Conservation (phyloP, 2,113 vertebrate species). For the Amphiprion percula region DNA sequence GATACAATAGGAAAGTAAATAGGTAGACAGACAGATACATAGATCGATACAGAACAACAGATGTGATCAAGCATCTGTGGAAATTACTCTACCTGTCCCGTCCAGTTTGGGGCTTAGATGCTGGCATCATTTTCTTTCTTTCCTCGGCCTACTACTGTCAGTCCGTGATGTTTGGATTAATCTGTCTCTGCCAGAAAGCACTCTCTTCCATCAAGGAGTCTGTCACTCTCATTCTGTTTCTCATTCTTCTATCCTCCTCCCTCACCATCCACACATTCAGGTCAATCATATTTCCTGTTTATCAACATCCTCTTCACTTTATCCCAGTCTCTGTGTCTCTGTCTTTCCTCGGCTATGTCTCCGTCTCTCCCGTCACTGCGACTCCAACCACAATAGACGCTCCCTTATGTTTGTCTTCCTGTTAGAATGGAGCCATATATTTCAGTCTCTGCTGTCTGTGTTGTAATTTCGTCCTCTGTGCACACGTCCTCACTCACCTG, state of each 20-base stretch:
- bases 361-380: conserved; percentile 27
- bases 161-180: conserved; percentile 52
- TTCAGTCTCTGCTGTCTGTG: conserved; percentile 45
- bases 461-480: conserved; percentile 31
- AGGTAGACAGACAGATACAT: neutral
- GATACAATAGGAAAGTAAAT: no score
- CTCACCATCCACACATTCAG: conserved; percentile 54
- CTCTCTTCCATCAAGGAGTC: conserved; percentile 63
- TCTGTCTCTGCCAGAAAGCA: conserved; percentile 52
- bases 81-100: conserved; percentile 25
- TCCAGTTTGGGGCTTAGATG: conserved; percentile 25
- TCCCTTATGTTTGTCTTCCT: conserved; percentile 58
- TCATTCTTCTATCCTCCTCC: conserved; percentile 22
- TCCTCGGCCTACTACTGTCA: conserved; percentile 35
- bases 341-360: conserved; percentile 11
- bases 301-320: conserved; percentile 58
- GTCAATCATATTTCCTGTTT: conserved; percentile 69
- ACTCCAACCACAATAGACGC: conserved; percentile 35
- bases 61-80: conserved; percentile 9
- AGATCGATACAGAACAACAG: conserved; percentile 9
- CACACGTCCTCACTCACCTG: conserved; percentile 10
- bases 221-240: conserved; percentile 37
- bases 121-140: conserved; percentile 37
- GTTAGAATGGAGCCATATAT: conserved; percentile 60
- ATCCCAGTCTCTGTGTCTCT: conserved; percentile 25